Evolutionary conservation across 2,113 vertebrate genomes (phyloP), one percentile per base, ranked within the genome.

Genomic region (Lophura nycthemera): DNA sequence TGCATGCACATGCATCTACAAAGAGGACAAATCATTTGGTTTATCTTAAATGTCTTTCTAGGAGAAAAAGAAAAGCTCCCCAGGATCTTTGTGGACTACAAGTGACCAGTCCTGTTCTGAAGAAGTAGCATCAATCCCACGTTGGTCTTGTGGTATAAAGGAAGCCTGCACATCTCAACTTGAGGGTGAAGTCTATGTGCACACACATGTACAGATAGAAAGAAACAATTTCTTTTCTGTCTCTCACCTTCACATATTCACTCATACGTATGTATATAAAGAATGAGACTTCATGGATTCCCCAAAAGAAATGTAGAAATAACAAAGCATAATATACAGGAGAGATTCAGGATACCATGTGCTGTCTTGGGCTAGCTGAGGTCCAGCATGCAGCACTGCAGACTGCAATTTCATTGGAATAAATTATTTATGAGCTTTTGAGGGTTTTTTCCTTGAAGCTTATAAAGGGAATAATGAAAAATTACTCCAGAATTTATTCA

Each of bases 401-500:
- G 82, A 64, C 18, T 63, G 47, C 32, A 85, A 80, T 83, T 94
- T 65, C 52, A 69, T 21, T 21, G 2, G 18, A 75, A 89, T 96
- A 67, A 93, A 96, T 88, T 87, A 90, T 95, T 94, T 78, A 92
- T 90, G 54, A 10, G 22, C 7, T 86, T 71, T 83, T n/a, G 13
- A 80, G 30, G 47, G 3, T 2, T 42, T 56, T 77, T 32, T 24
- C 2, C 43, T 77, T 38, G 24, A 73, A 78, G 70, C 52, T 80
- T 60, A 81, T 92, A 89, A 93, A 94, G 36, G 64, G 67, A 93
- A 93, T 57, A 81, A 64, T 81, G 64, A 94, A 94, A 93, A 90
- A 93, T 85, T 38, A 69, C 71, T 75, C 54, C 57, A 86, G 66
- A 69, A 90, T 90, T 86, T 71, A 85, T 90, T 90, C 83, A 9